A percentile compares a stretch with the other conserved stretches of the same genome.
Evolutionary conservation across 2,113 vertebrate genomes (phyloP).

Genomic region (Columba janthina): DNA sequence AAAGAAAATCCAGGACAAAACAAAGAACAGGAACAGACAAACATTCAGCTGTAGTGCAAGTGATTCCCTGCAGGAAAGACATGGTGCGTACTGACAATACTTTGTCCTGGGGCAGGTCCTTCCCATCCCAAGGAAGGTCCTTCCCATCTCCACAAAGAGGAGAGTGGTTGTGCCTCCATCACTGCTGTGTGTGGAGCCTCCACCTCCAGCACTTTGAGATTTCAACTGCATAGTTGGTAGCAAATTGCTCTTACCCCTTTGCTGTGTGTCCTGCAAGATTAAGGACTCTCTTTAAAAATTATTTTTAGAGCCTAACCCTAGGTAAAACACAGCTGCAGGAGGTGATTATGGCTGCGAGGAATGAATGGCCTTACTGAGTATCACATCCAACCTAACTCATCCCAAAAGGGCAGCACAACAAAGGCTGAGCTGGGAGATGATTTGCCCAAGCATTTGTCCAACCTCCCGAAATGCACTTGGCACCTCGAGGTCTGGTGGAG

Average conservation of each 20-base stretch:
- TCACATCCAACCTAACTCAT: neutral
- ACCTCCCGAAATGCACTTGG: neutral
- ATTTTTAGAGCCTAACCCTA: neutral
- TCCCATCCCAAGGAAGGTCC: neutral
- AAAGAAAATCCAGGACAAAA: neutral
- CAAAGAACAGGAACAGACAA: neutral
- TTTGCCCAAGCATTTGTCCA: neutral
- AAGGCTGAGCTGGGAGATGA: neutral
- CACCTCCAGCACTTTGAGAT: neutral
- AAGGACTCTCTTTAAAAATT: neutral
- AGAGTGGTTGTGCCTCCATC: neutral
- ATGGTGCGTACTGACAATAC: neutral
- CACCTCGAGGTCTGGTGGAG: neutral
- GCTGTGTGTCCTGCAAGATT: neutral
- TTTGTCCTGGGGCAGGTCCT: neutral
- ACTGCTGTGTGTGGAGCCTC: neutral
- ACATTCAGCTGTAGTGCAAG: conserved; percentile 51
- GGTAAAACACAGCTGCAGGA: neutral
- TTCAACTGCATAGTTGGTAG: conserved; percentile 44
- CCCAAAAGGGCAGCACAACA: neutral
- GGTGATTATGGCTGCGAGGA: neutral
- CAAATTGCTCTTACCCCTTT: neutral
- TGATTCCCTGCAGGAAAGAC: conserved; percentile 8
- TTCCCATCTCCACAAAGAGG: neutral
- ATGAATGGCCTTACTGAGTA: neutral